phyloP scores from a whole-genome alignment of 2,797 vertebrate genomes.

The Cuniculus paca region DNA sequence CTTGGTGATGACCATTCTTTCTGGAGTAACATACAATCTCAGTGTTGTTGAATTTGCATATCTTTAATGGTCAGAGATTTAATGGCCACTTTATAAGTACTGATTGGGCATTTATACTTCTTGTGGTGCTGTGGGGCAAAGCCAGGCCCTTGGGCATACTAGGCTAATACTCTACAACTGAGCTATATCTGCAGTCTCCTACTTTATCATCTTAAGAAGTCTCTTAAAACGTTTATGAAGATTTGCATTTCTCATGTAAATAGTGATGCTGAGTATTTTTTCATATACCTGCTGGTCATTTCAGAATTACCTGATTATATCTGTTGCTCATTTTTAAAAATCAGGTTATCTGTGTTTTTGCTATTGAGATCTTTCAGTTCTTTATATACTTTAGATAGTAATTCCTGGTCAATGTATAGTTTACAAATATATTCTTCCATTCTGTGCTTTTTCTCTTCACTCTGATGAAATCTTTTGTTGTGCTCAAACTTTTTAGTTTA shows the following conservation, averaged over 20 bases:
- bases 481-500: background rate
- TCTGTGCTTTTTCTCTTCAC: background rate
- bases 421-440: background rate
- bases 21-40: background rate
- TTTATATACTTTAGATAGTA: background rate
- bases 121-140: background rate
- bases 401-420: too few relatives aligned
- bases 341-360: background rate
- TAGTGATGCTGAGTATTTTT: background rate
- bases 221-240: background rate
- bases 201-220: background rate
- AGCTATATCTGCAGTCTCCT: background rate
- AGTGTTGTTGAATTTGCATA: background rate
- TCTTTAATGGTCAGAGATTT: background rate
- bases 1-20: background rate
- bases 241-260: background rate
- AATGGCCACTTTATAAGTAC: background rate
- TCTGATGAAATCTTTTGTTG: background rate
- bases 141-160: too few relatives aligned
- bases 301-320: background rate
- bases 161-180: background rate
- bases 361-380: background rate
- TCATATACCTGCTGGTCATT: background rate
- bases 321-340: background rate
- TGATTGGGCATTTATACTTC: background rate